Base-by-base conservation (phyloP, 2,113 vertebrate species). In the Galemys pyrenaicus region DNA sequence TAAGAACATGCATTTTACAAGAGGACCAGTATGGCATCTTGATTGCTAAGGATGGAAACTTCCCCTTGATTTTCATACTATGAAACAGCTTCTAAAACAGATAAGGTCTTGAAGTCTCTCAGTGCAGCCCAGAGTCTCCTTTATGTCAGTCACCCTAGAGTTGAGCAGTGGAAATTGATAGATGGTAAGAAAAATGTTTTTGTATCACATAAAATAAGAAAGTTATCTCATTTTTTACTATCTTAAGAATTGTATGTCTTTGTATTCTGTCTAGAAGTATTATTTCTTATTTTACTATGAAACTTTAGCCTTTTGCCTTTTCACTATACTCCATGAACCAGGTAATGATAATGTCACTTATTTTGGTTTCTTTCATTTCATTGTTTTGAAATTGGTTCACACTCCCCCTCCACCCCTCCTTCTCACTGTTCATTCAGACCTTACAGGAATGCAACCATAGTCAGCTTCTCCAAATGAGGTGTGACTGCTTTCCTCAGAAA, bases 401-500 rank as follows among this genome's bases (percentile, higher is more conserved):
- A 5, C 5, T 8, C 11, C 10, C 1, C 3, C 28, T 9, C 15
- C 0, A 41, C 35, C 19, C 15, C 15, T 87, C n/a, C 19, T 17
- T 70, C 37, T 3, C 30, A 16, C n/a, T 86, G 54, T 10, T 86
- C 39, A 54, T 30, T 75, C 65, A 93, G 37, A 41, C 30, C 28
- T 84, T 89, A 73, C 0, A 81, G 37, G 22, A 73, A 54, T 26
- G 5, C 62, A 96, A 88, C 87, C 80, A 70, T 30, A 94, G 64
- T 73, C 94, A 73, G 81, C 71, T 97, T 97, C 92, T 96, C 46
- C 87, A 97, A 97, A 97, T 73, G 56, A 95, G 3, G 22, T 81
- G 49, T 90, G 92, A 96, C 97, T 95, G 94, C 92, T 96, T 97
- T 93, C 85, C 70, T 91, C 68, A 93, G 92, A 97, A 98, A 97